Evolutionary conservation across 1,140 invertebrate species (phyloP), one percentile per base, ranked within the genome.

Genomic region (Drosophila littoralis): DNA sequence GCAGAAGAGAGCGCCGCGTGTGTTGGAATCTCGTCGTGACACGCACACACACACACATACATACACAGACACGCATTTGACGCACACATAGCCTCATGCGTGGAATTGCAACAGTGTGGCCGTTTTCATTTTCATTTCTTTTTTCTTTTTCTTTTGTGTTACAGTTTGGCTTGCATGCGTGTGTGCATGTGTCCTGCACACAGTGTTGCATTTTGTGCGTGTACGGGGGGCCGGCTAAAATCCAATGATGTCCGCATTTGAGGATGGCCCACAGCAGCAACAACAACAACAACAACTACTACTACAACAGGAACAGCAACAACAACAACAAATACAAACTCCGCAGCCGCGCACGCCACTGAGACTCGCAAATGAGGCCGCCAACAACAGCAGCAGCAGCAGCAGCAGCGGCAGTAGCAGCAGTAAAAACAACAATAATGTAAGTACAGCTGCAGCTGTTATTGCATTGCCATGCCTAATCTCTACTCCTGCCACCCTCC

Each of bases 31-130:
- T 69, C 60, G 48, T 46, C 32, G 63, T 48, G 12, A 40, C 7
- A 71, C 40, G 64, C 45, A 77, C 46, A 59, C 55, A 38, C 35
- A 33, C 42, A 54, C 1, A 51, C 22, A 68, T 8, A 50, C 54
- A 66, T 55, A 54, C 54, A 60, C 28, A 45, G 54, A 66, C 32
- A 46, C 33, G 8, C 64, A 22, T 43, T 54, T 15, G 6, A 58
- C 54, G 59, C 55, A 52, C 59, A 55, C 43, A 58, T 15, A 61
- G 15, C 38, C 32, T 38, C 33, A 50, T 9, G 42, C 36, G 33
- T 43, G 36, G 33, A 64, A 73, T 79, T 79, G 77, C 81, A 84
- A 85, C 81, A 75, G 81, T 85, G 79, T 82, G 79, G 48, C 66
- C 64, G 60, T 66, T 75, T 71, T 71, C 28, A 63, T 36, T 38